Percentiles rank a stretch among this genome's conserved stretches.
phyloP scores from a whole-genome alignment of 2,113 vertebrate genomes.

The Bubo blakistoni region DNA sequence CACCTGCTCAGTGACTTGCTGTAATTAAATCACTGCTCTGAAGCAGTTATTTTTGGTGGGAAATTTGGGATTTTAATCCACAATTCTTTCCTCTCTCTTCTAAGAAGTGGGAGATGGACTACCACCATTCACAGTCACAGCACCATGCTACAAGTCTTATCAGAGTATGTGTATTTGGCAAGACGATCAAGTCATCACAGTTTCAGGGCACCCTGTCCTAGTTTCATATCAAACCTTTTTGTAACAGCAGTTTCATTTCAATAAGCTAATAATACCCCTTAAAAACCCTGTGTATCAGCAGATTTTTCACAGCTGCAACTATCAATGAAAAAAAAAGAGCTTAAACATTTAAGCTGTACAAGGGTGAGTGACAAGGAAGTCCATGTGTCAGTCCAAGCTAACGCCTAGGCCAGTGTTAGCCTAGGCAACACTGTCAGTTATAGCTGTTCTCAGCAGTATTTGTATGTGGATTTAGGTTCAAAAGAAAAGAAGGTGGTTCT shows the following conservation, averaged over 20 bases:
- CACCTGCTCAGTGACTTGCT: background rate
- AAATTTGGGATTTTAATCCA: background rate
- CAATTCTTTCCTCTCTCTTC: background rate
- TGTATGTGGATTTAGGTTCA: background rate
- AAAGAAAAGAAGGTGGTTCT: background rate
- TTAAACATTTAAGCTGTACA: background rate
- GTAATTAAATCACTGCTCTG: background rate
- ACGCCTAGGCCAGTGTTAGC: background rate
- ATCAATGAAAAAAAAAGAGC: background rate
- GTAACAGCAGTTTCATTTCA: background rate
- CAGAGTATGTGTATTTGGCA: background rate
- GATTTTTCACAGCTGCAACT: background rate
- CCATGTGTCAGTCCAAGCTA: background rate
- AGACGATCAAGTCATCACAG: background rate
- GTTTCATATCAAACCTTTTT: background rate
- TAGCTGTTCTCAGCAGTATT: background rate
- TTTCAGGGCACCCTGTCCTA: constrained; percentile 1
- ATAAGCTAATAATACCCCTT: background rate
- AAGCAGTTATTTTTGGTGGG: background rate
- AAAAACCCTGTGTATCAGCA: background rate
- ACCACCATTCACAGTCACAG: background rate
- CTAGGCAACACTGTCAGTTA: background rate
- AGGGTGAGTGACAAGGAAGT: background rate
- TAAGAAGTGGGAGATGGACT: background rate
- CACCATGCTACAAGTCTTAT: background rate